These are phyloP conservation scores for Cybosia mesomella DNA, from an alignment of 2,888 invertebrate genomes.

Conservation along the genomic window DNA sequence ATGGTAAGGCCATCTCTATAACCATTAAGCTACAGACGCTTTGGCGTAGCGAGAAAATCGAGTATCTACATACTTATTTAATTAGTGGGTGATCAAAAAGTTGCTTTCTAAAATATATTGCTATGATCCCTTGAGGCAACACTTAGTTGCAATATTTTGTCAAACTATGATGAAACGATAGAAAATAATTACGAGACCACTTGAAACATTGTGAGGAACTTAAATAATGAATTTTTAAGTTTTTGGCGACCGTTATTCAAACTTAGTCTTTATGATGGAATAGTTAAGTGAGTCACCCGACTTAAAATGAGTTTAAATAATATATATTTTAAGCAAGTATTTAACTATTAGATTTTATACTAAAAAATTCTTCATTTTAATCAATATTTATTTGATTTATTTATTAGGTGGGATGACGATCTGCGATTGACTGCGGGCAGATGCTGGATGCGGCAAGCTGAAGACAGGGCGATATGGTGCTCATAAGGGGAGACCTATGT, in stretches of 20 bases:
- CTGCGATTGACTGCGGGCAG: no score
- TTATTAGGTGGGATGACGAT: no score
- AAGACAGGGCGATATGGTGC: no score
- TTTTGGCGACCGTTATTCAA: background rate
- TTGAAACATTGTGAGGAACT: background rate
- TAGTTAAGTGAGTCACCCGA: background rate
- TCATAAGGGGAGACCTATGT: no score
- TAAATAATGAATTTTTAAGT: background rate
- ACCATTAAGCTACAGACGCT: no score
- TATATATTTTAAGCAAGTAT: background rate
- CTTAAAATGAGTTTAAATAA: background rate
- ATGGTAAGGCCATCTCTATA: no score
- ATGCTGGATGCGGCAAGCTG: no score
- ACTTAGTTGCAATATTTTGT: background rate
- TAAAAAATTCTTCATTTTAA: background rate
- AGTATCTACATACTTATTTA: no score
- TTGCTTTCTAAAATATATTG: background rate
- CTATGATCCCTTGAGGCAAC: background rate
- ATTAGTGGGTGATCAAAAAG: background rate
- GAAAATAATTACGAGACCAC: background rate
- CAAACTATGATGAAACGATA: background rate
- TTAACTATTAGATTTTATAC: background rate
- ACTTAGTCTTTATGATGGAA: constrained; percentile 1
- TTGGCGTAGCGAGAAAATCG: background rate
- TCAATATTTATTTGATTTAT: background rate